Percentiles rank a stretch among this genome's conserved stretches.
Evolutionary conservation across 2,113 vertebrate species (phyloP).

Genomic region (Ibidorhyncha struthersii): DNA sequence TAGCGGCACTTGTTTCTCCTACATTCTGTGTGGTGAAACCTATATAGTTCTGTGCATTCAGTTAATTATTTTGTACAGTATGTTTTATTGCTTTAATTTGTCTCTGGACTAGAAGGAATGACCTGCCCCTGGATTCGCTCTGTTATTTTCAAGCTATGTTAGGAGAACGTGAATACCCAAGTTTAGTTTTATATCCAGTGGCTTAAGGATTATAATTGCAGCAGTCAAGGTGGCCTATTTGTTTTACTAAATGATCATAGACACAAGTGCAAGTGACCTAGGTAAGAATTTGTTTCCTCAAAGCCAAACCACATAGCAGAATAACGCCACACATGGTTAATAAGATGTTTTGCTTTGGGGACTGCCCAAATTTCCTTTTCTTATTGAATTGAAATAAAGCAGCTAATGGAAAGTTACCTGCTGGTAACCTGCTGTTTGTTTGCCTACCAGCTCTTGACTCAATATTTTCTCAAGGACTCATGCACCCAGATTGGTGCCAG

Average conservation of each 20-base stretch:
- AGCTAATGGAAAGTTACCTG: not conserved
- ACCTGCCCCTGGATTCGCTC: not conserved
- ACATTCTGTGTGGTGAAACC: not conserved
- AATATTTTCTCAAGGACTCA: not conserved
- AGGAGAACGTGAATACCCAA: not conserved
- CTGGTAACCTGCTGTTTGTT: not conserved
- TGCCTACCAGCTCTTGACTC: not conserved
- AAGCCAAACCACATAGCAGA: not conserved
- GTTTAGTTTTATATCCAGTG: conserved; percentile 47
- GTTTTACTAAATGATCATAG: not conserved
- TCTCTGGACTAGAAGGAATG: conserved; percentile 11
- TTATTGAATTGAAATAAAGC: not conserved
- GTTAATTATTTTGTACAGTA: conserved; percentile 3
- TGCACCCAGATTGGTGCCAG: not conserved
- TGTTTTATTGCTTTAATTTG: conserved; percentile 44
- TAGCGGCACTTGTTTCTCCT: not conserved
- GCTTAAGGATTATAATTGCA: conserved; percentile 33
- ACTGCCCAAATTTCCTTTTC: not conserved
- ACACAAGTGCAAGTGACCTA: not conserved
- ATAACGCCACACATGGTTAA: not conserved
- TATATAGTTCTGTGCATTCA: not conserved
- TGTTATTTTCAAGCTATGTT: conserved; percentile 15
- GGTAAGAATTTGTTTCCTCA: not conserved
- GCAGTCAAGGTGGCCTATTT: not conserved
- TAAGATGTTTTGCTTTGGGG: not conserved